Percentiles rank a stretch among this genome's conserved stretches.
phyloP scores from a whole-genome alignment of 2,113 vertebrate species.

The Odocoileus virginianus region DNA sequence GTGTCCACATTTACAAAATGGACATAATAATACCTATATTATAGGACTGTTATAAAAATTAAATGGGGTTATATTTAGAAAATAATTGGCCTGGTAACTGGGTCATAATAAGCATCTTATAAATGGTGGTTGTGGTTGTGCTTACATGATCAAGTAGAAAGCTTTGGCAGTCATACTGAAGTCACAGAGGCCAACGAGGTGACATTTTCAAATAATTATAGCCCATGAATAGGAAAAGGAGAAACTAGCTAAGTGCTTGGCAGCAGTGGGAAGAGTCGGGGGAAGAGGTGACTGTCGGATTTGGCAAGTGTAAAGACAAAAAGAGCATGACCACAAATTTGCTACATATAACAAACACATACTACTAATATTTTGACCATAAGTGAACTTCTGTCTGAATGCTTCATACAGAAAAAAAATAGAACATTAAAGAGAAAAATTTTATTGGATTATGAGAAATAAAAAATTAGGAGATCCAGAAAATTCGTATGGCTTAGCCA shows the following conservation, averaged over 20 bases:
- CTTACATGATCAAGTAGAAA: conserved; percentile 20
- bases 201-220: conserved; percentile 45
- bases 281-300: background rate
- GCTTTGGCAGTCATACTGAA: background rate
- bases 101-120: conserved; percentile 20
- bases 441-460: conserved; percentile 2
- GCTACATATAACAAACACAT: background rate
- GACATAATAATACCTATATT: conserved; percentile 31
- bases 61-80: conserved; percentile 49
- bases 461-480: conserved; percentile 20
- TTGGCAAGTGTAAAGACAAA: background rate
- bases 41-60: conserved; percentile 16
- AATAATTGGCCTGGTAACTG: background rate
- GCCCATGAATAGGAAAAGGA: background rate
- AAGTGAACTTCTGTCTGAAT: background rate
- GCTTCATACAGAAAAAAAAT: background rate
- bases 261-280: background rate
- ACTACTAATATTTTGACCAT: background rate
- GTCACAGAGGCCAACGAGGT: background rate
- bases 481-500: background rate
- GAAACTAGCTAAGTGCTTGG: background rate
- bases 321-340: background rate
- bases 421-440: background rate
- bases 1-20: background rate
- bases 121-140: background rate